Evolutionary conservation across 2,888 invertebrate genomes (phyloP).

Genomic region (Caenorhabditis wallacei): DNA sequence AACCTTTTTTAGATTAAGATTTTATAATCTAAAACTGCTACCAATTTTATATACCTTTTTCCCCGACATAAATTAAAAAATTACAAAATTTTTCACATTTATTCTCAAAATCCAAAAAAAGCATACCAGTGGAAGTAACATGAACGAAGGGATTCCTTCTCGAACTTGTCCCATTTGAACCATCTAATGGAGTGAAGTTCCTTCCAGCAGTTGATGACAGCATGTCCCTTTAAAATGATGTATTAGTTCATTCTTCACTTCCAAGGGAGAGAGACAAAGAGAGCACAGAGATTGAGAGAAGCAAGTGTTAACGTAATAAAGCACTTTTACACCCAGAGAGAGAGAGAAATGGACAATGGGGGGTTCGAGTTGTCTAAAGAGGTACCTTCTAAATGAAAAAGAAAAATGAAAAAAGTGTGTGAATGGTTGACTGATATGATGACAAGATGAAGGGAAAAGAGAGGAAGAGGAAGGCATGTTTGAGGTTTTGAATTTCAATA

Average conservation of each 20-base stretch:
- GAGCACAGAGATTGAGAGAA: not conserved
- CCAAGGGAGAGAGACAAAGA: not conserved
- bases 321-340: not conserved
- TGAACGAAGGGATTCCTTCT: constrained; percentile 63
- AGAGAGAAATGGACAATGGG: not conserved
- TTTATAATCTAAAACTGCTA: too few relatives aligned
- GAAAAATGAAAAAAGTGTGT: constrained; percentile 53
- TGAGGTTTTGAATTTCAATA: constrained; percentile 56
- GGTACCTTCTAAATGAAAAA: not conserved
- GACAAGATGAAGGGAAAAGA: constrained; percentile 32
- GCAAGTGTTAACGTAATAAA: constrained; percentile 54
- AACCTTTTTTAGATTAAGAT: too few relatives aligned
- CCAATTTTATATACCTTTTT: too few relatives aligned
- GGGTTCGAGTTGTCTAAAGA: not conserved
- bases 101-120: not conserved
- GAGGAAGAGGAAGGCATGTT: constrained; percentile 37
- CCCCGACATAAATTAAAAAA: too few relatives aligned
- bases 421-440: constrained; percentile 64
- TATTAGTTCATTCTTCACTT: constrained; percentile 20
- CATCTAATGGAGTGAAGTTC: constrained; percentile 59
- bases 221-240: constrained; percentile 41
- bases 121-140: constrained; percentile 51
- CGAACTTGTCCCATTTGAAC: constrained; percentile 61
- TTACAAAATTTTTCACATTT: too few relatives aligned
- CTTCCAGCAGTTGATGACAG: constrained; percentile 52